Evolutionary conservation across 92 coral and sea anemone genomes (phyloP).

Genomic region (Virgularia gustaviana): DNA sequence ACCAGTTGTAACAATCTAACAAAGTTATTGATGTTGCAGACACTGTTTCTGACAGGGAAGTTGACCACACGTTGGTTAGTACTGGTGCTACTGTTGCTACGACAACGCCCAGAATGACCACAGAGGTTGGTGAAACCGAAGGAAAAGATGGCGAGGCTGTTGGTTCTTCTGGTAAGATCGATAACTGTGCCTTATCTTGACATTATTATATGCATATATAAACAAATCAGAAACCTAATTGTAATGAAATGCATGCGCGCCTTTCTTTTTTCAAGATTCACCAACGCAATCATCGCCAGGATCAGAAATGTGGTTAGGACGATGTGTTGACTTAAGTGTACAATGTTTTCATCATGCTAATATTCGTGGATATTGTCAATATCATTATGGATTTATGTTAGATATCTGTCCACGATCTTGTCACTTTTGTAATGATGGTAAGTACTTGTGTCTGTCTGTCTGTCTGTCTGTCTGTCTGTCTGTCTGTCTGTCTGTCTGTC

Average conservation of each 20-base stretch:
- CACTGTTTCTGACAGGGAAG: no score
- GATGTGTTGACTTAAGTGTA: not conserved
- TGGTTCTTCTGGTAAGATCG: not conserved
- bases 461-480: no score
- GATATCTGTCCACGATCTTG: constrained; percentile 19
- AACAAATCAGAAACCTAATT: no score
- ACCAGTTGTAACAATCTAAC: no score
- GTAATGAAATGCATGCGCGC: no score
- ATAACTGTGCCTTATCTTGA: no score
- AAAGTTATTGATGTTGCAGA: no score
- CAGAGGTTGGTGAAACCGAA: not conserved
- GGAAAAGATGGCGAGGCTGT: not conserved
- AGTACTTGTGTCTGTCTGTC: not conserved
- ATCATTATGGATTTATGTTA: constrained; percentile 19
- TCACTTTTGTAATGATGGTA: constrained; percentile 15
- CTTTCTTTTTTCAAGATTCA: not conserved
- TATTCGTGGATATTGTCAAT: constrained; percentile 19
- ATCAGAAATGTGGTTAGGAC: not conserved
- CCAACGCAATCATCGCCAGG: not conserved
- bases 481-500: no score
- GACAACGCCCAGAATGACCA: not conserved
- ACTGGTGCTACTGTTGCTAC: not conserved
- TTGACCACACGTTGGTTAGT: no score
- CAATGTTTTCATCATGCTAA: not conserved
- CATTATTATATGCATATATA: no score